Conservation (phyloP, 2,888 invertebrate species). For the Omphaloscelis lunosa region DNA sequence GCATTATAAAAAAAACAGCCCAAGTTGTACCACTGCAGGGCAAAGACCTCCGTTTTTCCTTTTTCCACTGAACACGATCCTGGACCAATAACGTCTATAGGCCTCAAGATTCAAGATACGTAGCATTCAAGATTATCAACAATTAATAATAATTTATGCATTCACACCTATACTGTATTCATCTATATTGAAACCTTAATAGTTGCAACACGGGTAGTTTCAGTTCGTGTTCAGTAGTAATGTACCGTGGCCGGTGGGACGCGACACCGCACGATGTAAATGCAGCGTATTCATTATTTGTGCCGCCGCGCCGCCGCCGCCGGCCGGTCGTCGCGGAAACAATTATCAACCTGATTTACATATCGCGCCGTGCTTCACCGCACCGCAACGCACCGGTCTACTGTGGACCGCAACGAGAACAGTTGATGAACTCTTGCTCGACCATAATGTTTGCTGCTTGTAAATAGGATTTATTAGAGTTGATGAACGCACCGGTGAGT, state of each 20-base stretch:
- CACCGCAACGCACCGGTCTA: not conserved
- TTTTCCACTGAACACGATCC: too few relatives aligned
- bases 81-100: too few relatives aligned
- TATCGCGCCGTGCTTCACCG: slow-evolving; percentile 10
- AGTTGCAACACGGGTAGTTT: not conserved
- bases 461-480: not conserved
- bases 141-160: not conserved
- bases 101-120: too few relatives aligned
- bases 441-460: not conserved
- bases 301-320: not conserved
- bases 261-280: not conserved
- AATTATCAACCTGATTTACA: slow-evolving; percentile 66
- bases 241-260: too few relatives aligned
- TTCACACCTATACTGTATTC: not conserved
- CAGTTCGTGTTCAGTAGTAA: not conserved
- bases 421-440: slow-evolving; percentile 2
- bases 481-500: not conserved
- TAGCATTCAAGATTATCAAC: not conserved
- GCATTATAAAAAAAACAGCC: too few relatives aligned
- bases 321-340: slow-evolving; percentile 45
- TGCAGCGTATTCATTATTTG: not conserved
- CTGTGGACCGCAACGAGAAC: slow-evolving; percentile 3
- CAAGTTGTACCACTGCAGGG: too few relatives aligned
- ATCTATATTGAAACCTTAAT: not conserved
- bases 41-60: too few relatives aligned